phyloP scores from a whole-genome alignment of 2,113 vertebrate species.

The Rhinolophus ferrumequinum region DNA sequence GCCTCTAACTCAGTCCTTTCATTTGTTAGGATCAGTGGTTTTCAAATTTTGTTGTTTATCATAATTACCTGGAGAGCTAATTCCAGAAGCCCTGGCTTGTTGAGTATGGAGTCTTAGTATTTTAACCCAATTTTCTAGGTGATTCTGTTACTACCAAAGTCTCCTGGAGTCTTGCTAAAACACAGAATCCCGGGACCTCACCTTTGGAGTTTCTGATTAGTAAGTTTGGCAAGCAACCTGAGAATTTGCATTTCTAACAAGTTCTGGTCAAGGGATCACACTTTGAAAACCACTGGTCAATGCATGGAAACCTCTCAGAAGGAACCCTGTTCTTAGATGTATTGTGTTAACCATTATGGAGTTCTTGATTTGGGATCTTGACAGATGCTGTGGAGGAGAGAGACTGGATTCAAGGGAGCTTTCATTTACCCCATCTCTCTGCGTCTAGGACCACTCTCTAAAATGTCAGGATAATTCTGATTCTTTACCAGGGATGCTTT shows the following conservation, averaged over 20 bases:
- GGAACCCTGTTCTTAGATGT: background rate
- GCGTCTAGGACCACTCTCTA: conserved; percentile 33
- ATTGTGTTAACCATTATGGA: background rate
- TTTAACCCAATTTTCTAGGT: background rate
- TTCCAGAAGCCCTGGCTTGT: background rate
- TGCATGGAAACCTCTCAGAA: background rate
- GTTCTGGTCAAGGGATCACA: background rate
- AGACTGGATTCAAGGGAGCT: background rate
- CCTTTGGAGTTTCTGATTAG: background rate
- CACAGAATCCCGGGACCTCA: background rate
- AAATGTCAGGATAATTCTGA: conserved; percentile 49
- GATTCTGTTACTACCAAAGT: background rate
- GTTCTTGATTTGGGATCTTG: background rate
- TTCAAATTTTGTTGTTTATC: background rate
- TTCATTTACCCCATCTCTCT: background rate
- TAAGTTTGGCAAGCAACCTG: background rate
- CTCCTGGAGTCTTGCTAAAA: background rate
- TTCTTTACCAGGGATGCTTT: conserved; percentile 27
- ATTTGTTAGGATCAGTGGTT: background rate
- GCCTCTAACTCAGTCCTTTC: background rate
- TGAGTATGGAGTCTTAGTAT: background rate
- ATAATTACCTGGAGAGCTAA: background rate
- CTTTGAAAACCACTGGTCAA: background rate
- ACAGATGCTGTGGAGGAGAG: background rate
- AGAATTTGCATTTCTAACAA: background rate